Base-by-base conservation (phyloP, 1,140 invertebrate genomes). In the Portunus trituberculatus region DNA sequence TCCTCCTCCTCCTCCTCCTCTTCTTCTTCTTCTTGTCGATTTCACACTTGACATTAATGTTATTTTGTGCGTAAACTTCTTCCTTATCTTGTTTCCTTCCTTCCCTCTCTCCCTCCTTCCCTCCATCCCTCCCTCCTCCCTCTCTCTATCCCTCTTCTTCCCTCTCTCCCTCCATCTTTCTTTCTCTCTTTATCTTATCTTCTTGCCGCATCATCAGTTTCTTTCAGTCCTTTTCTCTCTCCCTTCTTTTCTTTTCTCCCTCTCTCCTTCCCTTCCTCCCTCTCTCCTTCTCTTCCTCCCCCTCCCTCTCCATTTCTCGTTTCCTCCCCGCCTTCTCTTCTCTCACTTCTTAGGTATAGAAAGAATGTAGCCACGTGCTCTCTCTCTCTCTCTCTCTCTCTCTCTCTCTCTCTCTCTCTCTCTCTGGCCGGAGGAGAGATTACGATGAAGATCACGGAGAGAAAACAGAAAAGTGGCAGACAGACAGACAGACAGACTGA, bases 261-360 rank as follows among this genome's bases (percentile, higher is more conserved):
- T 93, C 92, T 0, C 59, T 83, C 67, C 59, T 59, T 32, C 92
- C 16, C 92, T 93, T 59, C 59, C 92, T 93, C 92, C 59, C 92
- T 93, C 92, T 92, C 91, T 92, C 91, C 76, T 48, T 92, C 48
- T 82, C 91, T 92, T 16, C 8, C 91, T 92, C 91, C 59, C 59
- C 32, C 59, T 76, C 59, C 6, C 87, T 88, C 87, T 14, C 87
- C 20, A n/a, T 92, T 48, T 31, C n/a, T 92, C 4, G 0, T 59
- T 92, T 59, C 4, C 45, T 39, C 31, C 10, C 89, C 46, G 3
- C n/a, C n/a, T n/a, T n/a, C n/a, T n/a, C n/a, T n/a, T n/a, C n/a
- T n/a, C n/a, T n/a, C n/a, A n/a, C n/a, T n/a, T n/a, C n/a, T n/a
- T 6, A 39, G 39, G 39, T 39, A 2, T 39, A 39, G 39, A 39